A percentile compares a stretch with the other conserved stretches of the same genome.
phyloP scores from a whole-genome alignment of 1,140 invertebrate genomes.

The Cotesia chilonis region DNA sequence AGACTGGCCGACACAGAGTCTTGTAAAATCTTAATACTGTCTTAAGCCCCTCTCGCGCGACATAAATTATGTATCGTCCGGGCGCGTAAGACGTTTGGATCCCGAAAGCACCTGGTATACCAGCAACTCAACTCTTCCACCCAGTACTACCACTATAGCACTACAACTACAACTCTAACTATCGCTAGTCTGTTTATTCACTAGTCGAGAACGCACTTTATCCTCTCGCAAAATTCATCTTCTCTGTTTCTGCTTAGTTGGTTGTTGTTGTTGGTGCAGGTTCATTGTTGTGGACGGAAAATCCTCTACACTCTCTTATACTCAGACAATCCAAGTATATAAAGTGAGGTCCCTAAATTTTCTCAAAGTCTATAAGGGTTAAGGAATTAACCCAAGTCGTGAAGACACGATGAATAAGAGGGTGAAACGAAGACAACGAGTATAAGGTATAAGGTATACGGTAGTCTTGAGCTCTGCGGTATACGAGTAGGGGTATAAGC shows the following conservation, averaged over 20 bases:
- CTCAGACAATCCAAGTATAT: slow-evolving; percentile 24
- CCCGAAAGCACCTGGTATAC: slow-evolving; percentile 65
- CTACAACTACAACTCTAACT: not conserved
- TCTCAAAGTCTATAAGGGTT: slow-evolving; percentile 63
- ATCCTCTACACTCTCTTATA: slow-evolving; percentile 11
- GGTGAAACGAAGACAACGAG: slow-evolving; percentile 21
- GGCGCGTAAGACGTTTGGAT: slow-evolving; percentile 64
- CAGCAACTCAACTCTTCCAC: slow-evolving; percentile 25
- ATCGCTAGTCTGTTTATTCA: not conserved
- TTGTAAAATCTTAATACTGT: slow-evolving; percentile 64
- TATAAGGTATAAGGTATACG: too few relatives aligned
- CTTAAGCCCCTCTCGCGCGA: slow-evolving; percentile 61
- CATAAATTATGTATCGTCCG: slow-evolving; percentile 68
- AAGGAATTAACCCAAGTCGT: slow-evolving; percentile 60
- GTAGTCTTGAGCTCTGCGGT: too few relatives aligned
- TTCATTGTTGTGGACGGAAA: slow-evolving; percentile 12
- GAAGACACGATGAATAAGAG: slow-evolving; percentile 42
- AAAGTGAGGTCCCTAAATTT: slow-evolving; percentile 58
- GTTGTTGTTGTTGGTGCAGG: too few relatives aligned
- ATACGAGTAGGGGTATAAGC: slow-evolving; percentile 29
- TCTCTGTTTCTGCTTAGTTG: not conserved
- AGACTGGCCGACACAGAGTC: slow-evolving; percentile 55
- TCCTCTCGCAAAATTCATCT: not conserved
- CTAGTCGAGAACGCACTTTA: slow-evolving; percentile 17
- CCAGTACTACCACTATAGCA: not conserved